These are phyloP conservation scores for Dissostichus mawsoni DNA, from an alignment of 2,113 vertebrate genomes.

Conservation along the genomic window DNA sequence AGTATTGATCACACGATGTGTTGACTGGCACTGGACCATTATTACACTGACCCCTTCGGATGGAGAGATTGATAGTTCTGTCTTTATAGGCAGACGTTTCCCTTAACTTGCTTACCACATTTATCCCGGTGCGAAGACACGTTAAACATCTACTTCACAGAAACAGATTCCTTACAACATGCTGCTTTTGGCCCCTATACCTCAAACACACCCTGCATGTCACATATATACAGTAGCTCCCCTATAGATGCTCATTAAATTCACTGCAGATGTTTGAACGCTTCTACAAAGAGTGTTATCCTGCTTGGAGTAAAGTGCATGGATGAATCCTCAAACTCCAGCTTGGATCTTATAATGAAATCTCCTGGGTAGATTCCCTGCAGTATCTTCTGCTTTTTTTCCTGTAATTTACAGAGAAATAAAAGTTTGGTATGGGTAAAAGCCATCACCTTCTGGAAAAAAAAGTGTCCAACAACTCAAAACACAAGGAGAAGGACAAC, in stretches of 20 bases:
- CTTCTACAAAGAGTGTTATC: constrained; percentile 36
- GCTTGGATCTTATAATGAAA: constrained; percentile 49
- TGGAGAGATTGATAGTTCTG: not conserved
- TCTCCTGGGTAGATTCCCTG: constrained; percentile 26
- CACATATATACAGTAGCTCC: not conserved
- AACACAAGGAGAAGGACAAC: not conserved
- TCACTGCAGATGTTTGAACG: constrained; percentile 29
- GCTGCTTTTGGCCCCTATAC: not conserved
- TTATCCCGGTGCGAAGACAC: not conserved
- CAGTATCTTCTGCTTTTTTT: constrained; percentile 1
- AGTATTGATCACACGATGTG: constrained; percentile 1
- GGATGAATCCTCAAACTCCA: constrained; percentile 40
- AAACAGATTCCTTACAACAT: not conserved
- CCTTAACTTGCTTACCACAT: not conserved
- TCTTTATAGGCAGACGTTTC: not conserved
- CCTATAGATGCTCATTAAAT: constrained; percentile 41
- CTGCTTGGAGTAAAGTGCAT: constrained; percentile 32
- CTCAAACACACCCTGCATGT: not conserved
- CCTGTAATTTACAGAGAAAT: constrained; percentile 19
- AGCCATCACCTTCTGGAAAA: constrained; percentile 26
- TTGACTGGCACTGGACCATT: not conserved
- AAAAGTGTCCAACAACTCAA: not conserved
- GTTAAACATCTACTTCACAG: not conserved
- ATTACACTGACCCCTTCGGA: not conserved
- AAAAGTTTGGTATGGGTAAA: constrained; percentile 34